Evolutionary conservation across 2,113 vertebrate genomes (phyloP), one percentile per base, ranked within the genome.

Genomic region (Anarhynchus alexandrinus): DNA sequence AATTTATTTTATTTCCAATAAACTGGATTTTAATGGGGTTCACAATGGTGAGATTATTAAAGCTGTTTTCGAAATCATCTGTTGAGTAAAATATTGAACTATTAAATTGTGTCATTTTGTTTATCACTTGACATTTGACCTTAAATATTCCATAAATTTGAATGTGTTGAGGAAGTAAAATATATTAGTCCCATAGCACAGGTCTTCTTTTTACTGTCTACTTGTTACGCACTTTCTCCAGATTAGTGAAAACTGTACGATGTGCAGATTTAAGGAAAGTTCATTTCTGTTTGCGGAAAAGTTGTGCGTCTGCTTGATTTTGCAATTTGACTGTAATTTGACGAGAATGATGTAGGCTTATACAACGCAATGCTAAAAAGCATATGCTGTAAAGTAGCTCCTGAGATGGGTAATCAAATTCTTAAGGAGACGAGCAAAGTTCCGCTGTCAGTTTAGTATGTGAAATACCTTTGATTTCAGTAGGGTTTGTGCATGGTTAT

Each of bases 1-100:
- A 91, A 91, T 96, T 95, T 84, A 86, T 19, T 82, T 16, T 72
- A 42, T 94, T 95, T 87, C 70, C 36, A 85, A 82, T 93, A 95
- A 91, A 91, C 45, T 77, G n/a, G 38, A 58, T 87, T 94, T 91
- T 94, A 80, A 92, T 57, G 54, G 32, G 15, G 20, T 80, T 97
- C 81, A 91, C 81, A 89, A 66, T 34, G 9, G 58, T 80, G 84
- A 94, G 49, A 73, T 90, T 85, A 85, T 90, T 69, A 82, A 87
- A 78, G 58, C 22, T 90, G 66, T 47, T 94, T 93, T 87, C 8
- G 0, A 94, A 95, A 90, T 93, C 7, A 38, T 82, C 73, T 92
- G 51, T 74, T 88, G 47, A 88, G 55, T 70, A 87, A 93, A 94
- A 91, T 54, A 76, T 12, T 54, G 15, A 87, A 65, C 62, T 82